Evolutionary conservation across 1,140 invertebrate genomes (phyloP).

Genomic region (Papilio polyxenes): DNA sequence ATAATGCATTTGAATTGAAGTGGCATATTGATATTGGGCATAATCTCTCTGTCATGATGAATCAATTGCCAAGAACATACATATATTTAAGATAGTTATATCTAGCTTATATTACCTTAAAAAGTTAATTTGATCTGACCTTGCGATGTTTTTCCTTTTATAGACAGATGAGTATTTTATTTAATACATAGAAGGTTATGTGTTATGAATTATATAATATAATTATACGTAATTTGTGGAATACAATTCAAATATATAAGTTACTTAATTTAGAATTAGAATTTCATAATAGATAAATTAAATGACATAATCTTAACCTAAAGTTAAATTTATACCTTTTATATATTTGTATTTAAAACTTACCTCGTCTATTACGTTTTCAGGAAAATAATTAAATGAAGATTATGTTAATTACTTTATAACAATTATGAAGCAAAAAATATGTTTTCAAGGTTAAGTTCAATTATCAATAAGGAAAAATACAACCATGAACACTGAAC

Average conservation of each 20-base stretch:
- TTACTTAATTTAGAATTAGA: not conserved
- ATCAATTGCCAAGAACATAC: too few species aligned
- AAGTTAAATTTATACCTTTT: not conserved
- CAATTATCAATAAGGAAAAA: not conserved
- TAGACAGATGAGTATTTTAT: not conserved
- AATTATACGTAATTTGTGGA: not conserved
- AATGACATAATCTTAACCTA: constrained; percentile 22
- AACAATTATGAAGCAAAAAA: constrained; percentile 7
- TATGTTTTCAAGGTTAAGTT: constrained; percentile 24
- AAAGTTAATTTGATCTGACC: not conserved
- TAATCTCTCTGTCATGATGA: too few species aligned
- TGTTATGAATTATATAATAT: not conserved
- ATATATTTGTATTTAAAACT: not conserved
- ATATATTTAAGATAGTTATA: not conserved
- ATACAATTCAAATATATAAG: not conserved
- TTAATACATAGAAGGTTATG: not conserved
- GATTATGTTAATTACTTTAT: not conserved
- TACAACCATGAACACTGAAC: not conserved
- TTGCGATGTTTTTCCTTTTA: not conserved
- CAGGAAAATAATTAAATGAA: not conserved
- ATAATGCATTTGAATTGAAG: too few species aligned
- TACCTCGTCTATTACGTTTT: not conserved
- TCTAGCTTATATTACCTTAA: not conserved
- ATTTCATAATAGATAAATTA: not conserved
- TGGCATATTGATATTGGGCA: too few species aligned